Evolutionary conservation across 37 sponge, comb jelly and placozoan genomes (phyloP), one percentile per base, ranked within the genome.

Genomic region (Beroe forskalii): DNA sequence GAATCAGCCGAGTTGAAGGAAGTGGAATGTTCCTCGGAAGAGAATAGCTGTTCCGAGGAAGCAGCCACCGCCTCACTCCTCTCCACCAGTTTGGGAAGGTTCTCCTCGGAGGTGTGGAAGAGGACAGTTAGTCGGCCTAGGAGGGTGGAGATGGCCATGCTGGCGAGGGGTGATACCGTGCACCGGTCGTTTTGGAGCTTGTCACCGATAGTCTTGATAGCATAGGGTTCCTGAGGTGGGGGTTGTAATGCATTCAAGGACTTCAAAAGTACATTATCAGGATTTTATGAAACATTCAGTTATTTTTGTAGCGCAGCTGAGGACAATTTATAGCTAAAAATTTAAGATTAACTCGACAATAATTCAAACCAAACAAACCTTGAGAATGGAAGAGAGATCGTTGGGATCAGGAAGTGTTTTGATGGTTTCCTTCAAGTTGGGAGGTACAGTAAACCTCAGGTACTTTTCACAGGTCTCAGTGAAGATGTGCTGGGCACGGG

Each of bases 71-170:
- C n/a, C n/a, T 63, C 66, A 17, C 14, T 55, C 66, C 66, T 8
- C 4, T 63, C 66, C 3, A 3, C 28, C n/a, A 63, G 14, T 63
- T 63, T 63, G 2, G 25, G 14, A 28, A 72, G 39, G 75, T 20
- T 72, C 39, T 72, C 75, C 39, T 72, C 75, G 75, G 38, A 35
- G 75, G 75, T 72, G 39, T 72, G 40, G 39, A 22, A 37, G 39
- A 72, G 75, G 38, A 72, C 75, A 28, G 75, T 72, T 3, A 72
- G 75, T 3, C 75, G 75, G 35, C 75, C 75, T 22, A 72, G 39
- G 39, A 72, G 14, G 1, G 75, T 30, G 35, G 40, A 3, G 23
- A 72, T 72, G 35, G 75, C 75, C 40, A 37, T 72, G 14, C 39
- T 39, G 30, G 75, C 75, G 12, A 72, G 75, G 14, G 75, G 75